phyloP scores from a whole-genome alignment of 1,140 invertebrate genomes.

The Tetragnatha versicolor region DNA sequence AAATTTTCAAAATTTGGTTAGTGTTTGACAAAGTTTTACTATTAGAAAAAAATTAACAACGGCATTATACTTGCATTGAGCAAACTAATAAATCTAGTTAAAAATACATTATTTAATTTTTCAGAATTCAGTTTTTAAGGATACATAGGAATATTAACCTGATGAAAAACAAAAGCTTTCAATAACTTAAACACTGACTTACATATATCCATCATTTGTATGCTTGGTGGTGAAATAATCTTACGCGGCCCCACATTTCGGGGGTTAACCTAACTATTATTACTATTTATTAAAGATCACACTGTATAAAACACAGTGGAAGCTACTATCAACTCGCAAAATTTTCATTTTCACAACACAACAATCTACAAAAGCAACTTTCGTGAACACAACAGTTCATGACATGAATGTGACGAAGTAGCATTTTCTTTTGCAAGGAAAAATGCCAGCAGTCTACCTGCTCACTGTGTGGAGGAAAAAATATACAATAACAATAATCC shows the following conservation, averaged over 20 bases:
- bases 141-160: neutral
- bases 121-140: no score
- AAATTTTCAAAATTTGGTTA: neutral
- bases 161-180: constrained; percentile 21
- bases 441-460: constrained; percentile 40
- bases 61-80: neutral
- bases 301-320: constrained; percentile 28
- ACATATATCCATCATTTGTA: constrained; percentile 37
- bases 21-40: neutral
- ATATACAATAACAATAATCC: constrained; percentile 46
- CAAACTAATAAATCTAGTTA: neutral
- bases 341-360: constrained; percentile 43
- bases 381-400: constrained; percentile 32
- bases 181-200: constrained; percentile 54
- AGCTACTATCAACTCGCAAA: neutral
- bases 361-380: constrained; percentile 31
- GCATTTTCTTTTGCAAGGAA: constrained; percentile 37
- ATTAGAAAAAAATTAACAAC: neutral
- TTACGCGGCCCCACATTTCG: constrained; percentile 47
- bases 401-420: constrained; percentile 23
- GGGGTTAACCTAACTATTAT: constrained; percentile 47
- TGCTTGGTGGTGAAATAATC: constrained; percentile 20
- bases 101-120: neutral
- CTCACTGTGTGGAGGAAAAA: constrained; percentile 52
- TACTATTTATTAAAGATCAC: constrained; percentile 39